Percentiles rank a stretch among this genome's conserved stretches.
phyloP scores from a whole-genome alignment of 2,888 invertebrate genomes.

The Ochropleura leucogaster region DNA sequence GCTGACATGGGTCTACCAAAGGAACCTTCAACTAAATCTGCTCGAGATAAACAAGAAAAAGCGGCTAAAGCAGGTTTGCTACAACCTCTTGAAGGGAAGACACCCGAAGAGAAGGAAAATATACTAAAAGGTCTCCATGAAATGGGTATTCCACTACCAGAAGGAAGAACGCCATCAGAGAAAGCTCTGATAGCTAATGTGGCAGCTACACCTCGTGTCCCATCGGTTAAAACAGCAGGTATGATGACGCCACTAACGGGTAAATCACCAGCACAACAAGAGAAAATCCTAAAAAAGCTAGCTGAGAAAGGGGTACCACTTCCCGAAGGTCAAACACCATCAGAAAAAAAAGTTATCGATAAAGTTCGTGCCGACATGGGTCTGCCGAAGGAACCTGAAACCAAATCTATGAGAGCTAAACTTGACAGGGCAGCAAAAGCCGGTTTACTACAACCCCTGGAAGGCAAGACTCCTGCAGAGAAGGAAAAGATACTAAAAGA shows the following conservation, averaged over 20 bases:
- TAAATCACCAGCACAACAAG: background rate
- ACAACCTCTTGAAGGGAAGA: conserved; percentile 61
- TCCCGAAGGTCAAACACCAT: conserved; percentile 42
- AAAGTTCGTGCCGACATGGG: conserved; percentile 58
- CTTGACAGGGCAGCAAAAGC: too few species aligned
- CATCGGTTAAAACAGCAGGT: too few species aligned
- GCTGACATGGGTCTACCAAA: background rate
- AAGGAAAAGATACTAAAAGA: too few species aligned
- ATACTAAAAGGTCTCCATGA: conserved; percentile 57
- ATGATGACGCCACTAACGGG: too few species aligned
- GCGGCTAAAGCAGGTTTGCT: conserved; percentile 51
- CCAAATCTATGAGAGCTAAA: too few species aligned
- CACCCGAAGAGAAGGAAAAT: conserved; percentile 61
- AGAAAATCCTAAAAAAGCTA: conserved; percentile 7
- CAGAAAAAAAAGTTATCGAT: conserved; percentile 63
- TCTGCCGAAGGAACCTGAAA: conserved; percentile 18
- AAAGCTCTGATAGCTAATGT: conserved; percentile 5
- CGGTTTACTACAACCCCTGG: too few species aligned
- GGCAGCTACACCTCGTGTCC: too few species aligned
- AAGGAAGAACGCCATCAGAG: conserved; percentile 67
- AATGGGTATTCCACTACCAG: conserved; percentile 65
- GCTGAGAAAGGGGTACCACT: conserved; percentile 5
- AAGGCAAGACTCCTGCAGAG: too few species aligned
- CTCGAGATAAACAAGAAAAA: background rate
- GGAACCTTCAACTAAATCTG: background rate